Percentiles rank a stretch among this genome's conserved stretches.
Evolutionary conservation across 2,888 invertebrate genomes (phyloP).

Genomic region (Drosophila parthenogenetica): DNA sequence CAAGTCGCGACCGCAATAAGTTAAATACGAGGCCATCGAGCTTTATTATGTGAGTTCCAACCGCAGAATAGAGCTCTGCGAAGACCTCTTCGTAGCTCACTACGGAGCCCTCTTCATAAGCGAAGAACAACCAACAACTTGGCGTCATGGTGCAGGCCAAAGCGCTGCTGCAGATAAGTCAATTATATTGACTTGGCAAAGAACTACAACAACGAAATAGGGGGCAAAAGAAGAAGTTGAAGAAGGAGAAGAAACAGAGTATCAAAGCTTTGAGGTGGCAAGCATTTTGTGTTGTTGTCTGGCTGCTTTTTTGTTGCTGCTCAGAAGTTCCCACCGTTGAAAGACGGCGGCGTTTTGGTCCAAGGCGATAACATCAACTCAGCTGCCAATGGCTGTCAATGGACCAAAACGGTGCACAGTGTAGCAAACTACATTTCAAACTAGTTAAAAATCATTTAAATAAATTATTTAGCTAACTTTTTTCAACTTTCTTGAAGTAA

Average conservation of each 20-base stretch:
- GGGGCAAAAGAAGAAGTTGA: neutral
- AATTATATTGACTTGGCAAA: constrained; percentile 78
- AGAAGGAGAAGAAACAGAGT: constrained; percentile 3
- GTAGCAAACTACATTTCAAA: constrained; percentile 5
- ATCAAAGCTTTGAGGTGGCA: constrained; percentile 64
- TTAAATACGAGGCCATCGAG: constrained; percentile 77
- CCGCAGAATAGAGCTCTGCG: constrained; percentile 52
- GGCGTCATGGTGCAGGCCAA: constrained; percentile 43
- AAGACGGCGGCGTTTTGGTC: constrained; percentile 44
- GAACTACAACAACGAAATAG: constrained; percentile 28
- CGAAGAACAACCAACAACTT: constrained; percentile 28
- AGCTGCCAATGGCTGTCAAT: constrained; percentile 71
- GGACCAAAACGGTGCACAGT: constrained; percentile 46
- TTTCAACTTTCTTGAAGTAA: too few species aligned
- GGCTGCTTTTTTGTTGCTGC: constrained; percentile 28
- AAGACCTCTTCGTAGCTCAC: constrained; percentile 29
- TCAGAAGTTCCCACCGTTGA: constrained; percentile 69
- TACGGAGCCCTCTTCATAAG: constrained; percentile 24
- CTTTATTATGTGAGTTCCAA: constrained; percentile 64
- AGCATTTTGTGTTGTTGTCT: constrained; percentile 33
- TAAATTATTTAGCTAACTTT: too few species aligned
- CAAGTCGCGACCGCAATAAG: constrained; percentile 71
- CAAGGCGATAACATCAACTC: constrained; percentile 73
- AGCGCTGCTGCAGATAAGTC: constrained; percentile 69
- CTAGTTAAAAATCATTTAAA: neutral